Base-by-base conservation (phyloP, 2,113 vertebrate species). In the Xenotilapia flavipinnis region DNA sequence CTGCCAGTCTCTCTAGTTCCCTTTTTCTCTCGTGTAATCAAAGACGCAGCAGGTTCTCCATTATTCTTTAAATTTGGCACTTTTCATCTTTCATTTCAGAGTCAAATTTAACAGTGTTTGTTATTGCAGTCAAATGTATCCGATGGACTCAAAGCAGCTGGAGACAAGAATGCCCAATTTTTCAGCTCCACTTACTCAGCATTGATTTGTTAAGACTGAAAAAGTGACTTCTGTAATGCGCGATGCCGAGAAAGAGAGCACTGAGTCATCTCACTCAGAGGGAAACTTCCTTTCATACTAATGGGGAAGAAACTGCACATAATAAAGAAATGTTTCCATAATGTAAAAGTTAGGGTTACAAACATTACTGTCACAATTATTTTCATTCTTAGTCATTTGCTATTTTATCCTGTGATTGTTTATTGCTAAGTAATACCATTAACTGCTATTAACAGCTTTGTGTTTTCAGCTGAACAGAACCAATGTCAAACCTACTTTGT, bases 111-210 rank as follows among this genome's bases (percentile, higher is more conserved):
- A 70, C 82, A 53, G 56, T 85, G 89, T 92, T 93, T 95, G 87
- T 94, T 93, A 81, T 87, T 92, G 77, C 89, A 93, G 93, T 88
- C 88, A 84, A 90, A 91, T 4, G 5, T 73, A 83, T 88, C 88
- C 19, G 31, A 62, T 49, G 80, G 88, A 91, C 49, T 82, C 81
- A 45, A 89, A 89, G 87, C 91, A 91, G 90, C 90, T 82, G 80
- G 75, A 91, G 81, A 82, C 17, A 51, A 75, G 58, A 90, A 58
- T 3, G 53, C 86, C 60, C 3, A 11, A 85, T 89, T 90, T 91
- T 89, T 85, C 77, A 84, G 65, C 82, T 85, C n/a, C 13, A 86
- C 80, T 88, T 82, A 56, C 81, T 87, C 83, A 55, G 56, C 87
- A 49, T 28, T 88, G 81, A 93, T 87, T 91, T 45, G 58, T 83